Percentiles rank a stretch among this genome's conserved stretches.
Evolutionary conservation across 1,140 invertebrate species (phyloP).

Genomic region (Eurosta solidaginis): DNA sequence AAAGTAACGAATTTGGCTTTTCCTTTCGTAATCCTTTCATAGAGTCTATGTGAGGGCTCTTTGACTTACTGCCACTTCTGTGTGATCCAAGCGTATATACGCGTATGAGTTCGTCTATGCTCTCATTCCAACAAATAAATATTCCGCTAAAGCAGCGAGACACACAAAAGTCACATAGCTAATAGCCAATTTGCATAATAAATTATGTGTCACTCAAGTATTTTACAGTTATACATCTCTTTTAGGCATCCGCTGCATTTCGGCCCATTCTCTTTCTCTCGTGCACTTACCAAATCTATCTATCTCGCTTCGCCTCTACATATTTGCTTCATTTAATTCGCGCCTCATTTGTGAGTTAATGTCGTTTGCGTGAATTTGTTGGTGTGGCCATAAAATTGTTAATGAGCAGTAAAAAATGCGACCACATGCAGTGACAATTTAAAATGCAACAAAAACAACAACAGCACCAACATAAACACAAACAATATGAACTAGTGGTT

Average conservation of each 20-base stretch:
- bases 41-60: no score
- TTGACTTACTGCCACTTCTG: no score
- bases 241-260: neutral
- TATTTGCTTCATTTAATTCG: no score
- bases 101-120: neutral
- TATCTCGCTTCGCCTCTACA: neutral
- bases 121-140: neutral
- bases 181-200: conserved; percentile 58
- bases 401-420: conserved; percentile 19
- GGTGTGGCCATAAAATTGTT: conserved; percentile 14
- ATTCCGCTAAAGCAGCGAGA: neutral
- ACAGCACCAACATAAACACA: neutral
- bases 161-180: conserved; percentile 48
- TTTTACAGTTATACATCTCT: neutral
- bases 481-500: neutral
- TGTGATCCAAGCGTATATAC: neutral
- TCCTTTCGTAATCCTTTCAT: no score
- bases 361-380: neutral
- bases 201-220: conserved; percentile 54
- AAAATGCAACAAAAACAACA: neutral
- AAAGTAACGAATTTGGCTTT: no score
- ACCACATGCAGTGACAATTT: conserved; percentile 10
- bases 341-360: neutral
- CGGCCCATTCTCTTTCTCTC: neutral
- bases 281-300: neutral